Evolutionary conservation across 2,888 invertebrate genomes (phyloP).

Genomic region (Drosophila suboccidentalis): DNA sequence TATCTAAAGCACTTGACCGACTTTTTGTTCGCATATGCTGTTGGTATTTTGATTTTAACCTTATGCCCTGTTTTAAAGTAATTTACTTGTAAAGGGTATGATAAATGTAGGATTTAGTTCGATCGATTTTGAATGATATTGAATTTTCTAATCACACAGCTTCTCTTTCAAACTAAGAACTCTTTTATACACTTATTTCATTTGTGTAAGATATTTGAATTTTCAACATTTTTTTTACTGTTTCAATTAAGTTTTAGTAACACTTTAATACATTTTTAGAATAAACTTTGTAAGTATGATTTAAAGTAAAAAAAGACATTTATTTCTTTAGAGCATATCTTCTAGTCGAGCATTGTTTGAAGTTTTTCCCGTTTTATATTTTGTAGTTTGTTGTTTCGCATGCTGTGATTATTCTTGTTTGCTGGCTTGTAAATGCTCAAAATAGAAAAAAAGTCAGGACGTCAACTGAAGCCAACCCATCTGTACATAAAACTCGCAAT

Average conservation of each 20-base stretch:
- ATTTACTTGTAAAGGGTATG: neutral
- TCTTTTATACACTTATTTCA: no score
- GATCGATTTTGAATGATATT: neutral
- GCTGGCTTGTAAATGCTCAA: slow-evolving; percentile 51
- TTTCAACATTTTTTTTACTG: no score
- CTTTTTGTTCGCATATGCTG: slow-evolving; percentile 30
- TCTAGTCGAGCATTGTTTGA: neutral
- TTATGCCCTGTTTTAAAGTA: slow-evolving; percentile 18
- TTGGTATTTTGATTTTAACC: slow-evolving; percentile 40
- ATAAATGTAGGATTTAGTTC: neutral
- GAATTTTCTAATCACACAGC: neutral
- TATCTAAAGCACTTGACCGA: slow-evolving; percentile 55
- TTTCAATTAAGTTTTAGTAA: no score
- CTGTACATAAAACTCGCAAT: slow-evolving; percentile 2
- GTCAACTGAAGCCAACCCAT: slow-evolving; percentile 12
- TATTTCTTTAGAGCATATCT: slow-evolving; percentile 9
- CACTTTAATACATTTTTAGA: no score
- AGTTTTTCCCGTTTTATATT: neutral
- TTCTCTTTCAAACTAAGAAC: no score
- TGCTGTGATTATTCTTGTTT: slow-evolving; percentile 48
- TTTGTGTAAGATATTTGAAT: no score
- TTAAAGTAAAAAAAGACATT: neutral
- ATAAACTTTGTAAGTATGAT: neutral
- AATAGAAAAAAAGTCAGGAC: slow-evolving; percentile 17
- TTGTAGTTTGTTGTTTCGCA: slow-evolving; percentile 11